phyloP scores from a whole-genome alignment of 37 sponge, comb jelly and placozoan species.

The Hexactinellida sp. region DNA sequence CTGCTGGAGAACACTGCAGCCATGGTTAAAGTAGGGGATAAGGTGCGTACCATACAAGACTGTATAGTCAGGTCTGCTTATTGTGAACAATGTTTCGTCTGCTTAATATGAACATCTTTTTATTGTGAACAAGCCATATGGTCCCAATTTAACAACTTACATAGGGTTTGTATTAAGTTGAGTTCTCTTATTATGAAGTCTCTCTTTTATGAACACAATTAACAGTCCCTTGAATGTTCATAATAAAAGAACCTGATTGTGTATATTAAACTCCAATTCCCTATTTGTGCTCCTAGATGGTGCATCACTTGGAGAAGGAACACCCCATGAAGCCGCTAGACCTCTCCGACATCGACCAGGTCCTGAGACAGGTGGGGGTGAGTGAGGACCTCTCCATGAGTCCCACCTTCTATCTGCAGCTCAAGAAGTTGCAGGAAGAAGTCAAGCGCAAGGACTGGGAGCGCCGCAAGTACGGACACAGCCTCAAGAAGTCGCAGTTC shows the following conservation, averaged over 20 bases:
- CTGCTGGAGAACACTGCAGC: neutral
- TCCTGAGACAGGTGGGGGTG: neutral
- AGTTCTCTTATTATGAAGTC: too few relatives aligned
- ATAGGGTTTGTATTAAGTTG: too few relatives aligned
- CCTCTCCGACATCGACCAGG: neutral
- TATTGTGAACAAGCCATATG: too few relatives aligned
- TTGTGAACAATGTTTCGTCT: too few relatives aligned
- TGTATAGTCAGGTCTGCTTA: too few relatives aligned
- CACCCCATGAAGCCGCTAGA: neutral
- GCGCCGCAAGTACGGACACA: conserved; percentile 2
- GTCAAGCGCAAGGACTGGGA: neutral
- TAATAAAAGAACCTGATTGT: too few relatives aligned
- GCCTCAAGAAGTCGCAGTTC: neutral
- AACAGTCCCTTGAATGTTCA: too few relatives aligned
- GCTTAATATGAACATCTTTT: too few relatives aligned
- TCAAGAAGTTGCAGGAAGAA: neutral
- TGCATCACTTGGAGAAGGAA: neutral
- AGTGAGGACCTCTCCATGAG: conserved; percentile 3
- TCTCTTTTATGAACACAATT: too few relatives aligned
- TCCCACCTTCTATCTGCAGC: neutral
- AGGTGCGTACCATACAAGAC: neutral
- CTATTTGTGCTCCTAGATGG: neutral
- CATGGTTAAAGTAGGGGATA: neutral
- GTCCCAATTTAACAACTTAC: too few relatives aligned
- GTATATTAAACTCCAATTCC: too few relatives aligned